Conservation (phyloP, 2,113 vertebrate genomes). For the Equus przewalskii region DNA sequence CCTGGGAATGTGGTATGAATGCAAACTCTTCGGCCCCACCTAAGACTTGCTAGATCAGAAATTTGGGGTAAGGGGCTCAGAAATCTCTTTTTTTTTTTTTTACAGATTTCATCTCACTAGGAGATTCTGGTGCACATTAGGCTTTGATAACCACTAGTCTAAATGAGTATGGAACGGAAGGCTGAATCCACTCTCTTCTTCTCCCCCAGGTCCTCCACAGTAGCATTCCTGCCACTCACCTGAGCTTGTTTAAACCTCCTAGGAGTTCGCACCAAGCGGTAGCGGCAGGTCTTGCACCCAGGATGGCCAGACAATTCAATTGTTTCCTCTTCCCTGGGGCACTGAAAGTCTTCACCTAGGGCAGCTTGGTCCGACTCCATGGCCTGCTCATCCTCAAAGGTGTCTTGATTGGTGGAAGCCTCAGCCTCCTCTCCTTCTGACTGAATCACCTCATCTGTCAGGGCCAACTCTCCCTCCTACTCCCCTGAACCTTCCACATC, state of each 20-base stretch:
- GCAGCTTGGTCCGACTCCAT: not conserved
- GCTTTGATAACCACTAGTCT: not conserved
- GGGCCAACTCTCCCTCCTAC: not conserved
- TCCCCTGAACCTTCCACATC: not conserved
- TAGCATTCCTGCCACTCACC: constrained; percentile 7
- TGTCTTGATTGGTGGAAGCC: not conserved
- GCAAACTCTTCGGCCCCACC: not conserved
- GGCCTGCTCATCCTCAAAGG: not conserved
- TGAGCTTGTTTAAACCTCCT: rapidly evolving
- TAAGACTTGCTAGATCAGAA: not conserved
- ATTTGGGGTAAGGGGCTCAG: not conserved
- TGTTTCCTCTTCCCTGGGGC: constrained; percentile 45
- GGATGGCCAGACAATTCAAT: not conserved
- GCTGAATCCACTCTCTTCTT: too few relatives aligned
- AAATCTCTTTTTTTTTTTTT: not conserved
- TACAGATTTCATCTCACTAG: not conserved
- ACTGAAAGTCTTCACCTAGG: not conserved
- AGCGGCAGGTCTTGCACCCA: not conserved
- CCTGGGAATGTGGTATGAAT: not conserved
- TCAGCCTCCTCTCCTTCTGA: not conserved
- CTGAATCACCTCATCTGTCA: not conserved
- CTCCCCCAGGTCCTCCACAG: rapidly evolving
- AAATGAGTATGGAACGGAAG: not conserved
- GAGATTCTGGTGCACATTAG: not conserved
- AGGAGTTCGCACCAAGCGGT: rapidly evolving